These are phyloP conservation scores for Axea sp. DNA, from an alignment of 2,888 invertebrate species.

Conservation along the genomic window DNA sequence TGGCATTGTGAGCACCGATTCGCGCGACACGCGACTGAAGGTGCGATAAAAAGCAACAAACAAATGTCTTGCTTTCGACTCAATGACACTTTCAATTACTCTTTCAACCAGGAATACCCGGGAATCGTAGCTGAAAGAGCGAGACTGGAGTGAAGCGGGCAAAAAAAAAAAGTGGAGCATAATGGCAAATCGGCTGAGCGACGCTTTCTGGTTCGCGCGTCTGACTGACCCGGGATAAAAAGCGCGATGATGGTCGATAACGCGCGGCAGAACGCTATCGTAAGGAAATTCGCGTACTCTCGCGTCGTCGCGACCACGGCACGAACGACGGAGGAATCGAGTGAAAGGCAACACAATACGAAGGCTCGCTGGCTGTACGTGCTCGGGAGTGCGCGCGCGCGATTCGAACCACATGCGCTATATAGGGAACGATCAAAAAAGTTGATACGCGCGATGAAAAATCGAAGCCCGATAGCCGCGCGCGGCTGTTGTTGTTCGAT, in stretches of 20 bases:
- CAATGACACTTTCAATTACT: no score
- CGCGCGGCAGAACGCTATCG: conserved; percentile 19
- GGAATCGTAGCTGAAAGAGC: no score
- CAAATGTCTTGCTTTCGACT: no score
- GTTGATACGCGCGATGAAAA: conserved; percentile 52
- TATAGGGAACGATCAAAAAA: conserved; percentile 42
- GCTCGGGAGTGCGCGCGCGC: conserved; percentile 49
- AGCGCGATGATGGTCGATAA: conserved; percentile 30
- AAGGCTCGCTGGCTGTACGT: conserved; percentile 69
- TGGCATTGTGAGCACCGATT: no score
- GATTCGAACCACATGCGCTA: conserved; percentile 4
- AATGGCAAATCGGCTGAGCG: no score
- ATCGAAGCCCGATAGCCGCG: conserved; percentile 37
- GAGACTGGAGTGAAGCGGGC: no score
- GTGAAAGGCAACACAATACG: conserved; percentile 77
- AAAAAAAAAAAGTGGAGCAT: no score
- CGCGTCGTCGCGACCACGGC: conserved; percentile 16
- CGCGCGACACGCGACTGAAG: no score
- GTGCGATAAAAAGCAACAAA: no score
- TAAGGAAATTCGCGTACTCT: conserved; percentile 25
- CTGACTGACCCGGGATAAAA: conserved; percentile 15
- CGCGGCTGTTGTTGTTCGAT: conserved; percentile 27
- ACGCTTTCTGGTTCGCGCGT: conserved; percentile 21
- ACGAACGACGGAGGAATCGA: conserved; percentile 61
- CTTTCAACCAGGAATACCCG: no score